Percentiles rank a stretch among this genome's conserved stretches.
Conservation (phyloP, 2,888 invertebrate species). For the Xanthorhoe spadicearia region DNA sequence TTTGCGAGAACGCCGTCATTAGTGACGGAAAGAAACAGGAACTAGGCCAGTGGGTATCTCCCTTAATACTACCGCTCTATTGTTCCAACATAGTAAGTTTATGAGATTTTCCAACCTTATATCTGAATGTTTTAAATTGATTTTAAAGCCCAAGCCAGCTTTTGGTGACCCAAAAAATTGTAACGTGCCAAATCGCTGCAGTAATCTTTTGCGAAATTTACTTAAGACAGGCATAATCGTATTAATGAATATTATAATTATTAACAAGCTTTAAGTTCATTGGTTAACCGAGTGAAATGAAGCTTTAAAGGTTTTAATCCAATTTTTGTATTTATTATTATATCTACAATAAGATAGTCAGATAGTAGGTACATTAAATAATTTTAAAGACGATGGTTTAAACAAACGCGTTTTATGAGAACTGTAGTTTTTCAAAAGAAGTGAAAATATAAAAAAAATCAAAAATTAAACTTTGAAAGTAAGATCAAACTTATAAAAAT, state of each 20-base stretch:
- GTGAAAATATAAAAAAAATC: not conserved
- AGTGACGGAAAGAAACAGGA: conserved; percentile 70
- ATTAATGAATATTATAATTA: no score
- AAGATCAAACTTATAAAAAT: not conserved
- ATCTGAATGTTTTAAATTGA: not conserved
- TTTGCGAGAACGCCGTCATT: conserved; percentile 73
- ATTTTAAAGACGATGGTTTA: not conserved
- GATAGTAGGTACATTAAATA: not conserved
- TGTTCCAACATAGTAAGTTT: conserved; percentile 53
- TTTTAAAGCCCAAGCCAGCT: not conserved
- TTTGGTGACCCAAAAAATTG: not conserved
- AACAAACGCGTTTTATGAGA: not conserved
- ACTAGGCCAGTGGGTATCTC: conserved; percentile 73
- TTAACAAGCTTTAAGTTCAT: no score
- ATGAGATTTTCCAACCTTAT: conserved; percentile 5
- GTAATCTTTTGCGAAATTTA: no score
- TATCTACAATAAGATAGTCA: no score
- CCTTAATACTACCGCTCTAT: conserved; percentile 69
- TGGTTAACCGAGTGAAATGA: no score
- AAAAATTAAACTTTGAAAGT: not conserved
- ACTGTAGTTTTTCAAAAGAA: not conserved
- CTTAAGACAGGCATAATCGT: no score
- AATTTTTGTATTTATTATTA: no score
- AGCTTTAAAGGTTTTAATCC: no score
- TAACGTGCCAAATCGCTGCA: no score